These are phyloP conservation scores for Pseudomyrmex concolor DNA, from an alignment of 1,140 invertebrate species.

Conservation along the genomic window DNA sequence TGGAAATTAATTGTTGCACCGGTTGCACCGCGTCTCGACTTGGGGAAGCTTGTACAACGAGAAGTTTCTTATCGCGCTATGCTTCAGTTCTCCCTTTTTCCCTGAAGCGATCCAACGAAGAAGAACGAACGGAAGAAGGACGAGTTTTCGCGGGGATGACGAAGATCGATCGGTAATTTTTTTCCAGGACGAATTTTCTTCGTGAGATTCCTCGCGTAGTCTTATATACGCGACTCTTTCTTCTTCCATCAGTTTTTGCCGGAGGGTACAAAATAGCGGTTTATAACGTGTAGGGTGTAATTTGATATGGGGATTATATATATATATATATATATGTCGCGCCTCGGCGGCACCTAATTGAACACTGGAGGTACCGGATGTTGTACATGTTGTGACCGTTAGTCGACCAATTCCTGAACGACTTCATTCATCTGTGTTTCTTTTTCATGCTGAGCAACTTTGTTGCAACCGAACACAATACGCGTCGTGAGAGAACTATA, in stretches of 20 bases:
- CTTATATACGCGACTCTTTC: neutral
- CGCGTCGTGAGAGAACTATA: neutral
- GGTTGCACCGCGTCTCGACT: conserved; percentile 12
- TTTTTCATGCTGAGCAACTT: conserved; percentile 39
- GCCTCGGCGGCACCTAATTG: conserved; percentile 72
- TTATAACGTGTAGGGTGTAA: conserved; percentile 56
- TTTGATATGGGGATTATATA: conserved; percentile 68
- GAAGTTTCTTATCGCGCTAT: conserved; percentile 29
- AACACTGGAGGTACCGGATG: conserved; percentile 64
- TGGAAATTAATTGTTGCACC: conserved; percentile 65
- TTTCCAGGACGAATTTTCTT: conserved; percentile 44
- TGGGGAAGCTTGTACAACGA: neutral
- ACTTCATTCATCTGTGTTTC: conserved; percentile 45
- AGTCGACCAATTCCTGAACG: conserved; percentile 55
- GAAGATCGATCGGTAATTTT: neutral
- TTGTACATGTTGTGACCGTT: conserved; percentile 67
- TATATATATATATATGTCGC: too few relatives aligned
- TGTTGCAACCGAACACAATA: neutral
- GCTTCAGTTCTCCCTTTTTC: neutral
- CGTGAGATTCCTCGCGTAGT: neutral
- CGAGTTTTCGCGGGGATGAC: conserved; percentile 17
- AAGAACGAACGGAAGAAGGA: neutral
- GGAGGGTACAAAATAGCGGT: neutral
- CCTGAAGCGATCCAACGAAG: neutral
- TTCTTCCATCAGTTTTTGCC: conserved; percentile 6